Conservation (phyloP, 2,797 vertebrate genomes). For the Alcedo atthis region DNA sequence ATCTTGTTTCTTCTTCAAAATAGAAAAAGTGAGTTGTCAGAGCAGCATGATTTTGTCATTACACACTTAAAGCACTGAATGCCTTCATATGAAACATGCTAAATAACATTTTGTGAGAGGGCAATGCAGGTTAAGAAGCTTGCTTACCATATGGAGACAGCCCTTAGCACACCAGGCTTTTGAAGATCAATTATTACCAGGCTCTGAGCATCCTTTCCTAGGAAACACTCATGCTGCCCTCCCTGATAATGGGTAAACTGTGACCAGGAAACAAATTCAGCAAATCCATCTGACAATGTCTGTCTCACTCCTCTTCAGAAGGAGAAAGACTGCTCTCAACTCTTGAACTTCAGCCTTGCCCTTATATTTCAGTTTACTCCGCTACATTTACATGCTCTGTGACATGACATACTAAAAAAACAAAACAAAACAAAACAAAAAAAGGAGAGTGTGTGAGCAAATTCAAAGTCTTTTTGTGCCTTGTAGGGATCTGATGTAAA, state of each 20-base stretch:
- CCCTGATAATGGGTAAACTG: not conserved
- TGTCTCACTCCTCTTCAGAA: not conserved
- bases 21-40: rapidly evolving
- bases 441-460: rapidly evolving
- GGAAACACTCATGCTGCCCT: not conserved
- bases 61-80: not conserved
- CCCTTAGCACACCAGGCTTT: not conserved
- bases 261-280: not conserved
- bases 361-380: not conserved
- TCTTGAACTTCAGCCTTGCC: not conserved
- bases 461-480: not conserved
- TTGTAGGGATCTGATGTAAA: not conserved
- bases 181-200: not conserved
- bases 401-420: not conserved
- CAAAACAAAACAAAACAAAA: too few relatives aligned
- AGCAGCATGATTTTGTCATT: not conserved
- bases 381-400: too few relatives aligned
- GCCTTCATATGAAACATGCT: not conserved
- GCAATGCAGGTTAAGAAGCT: not conserved
- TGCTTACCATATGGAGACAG: not conserved
- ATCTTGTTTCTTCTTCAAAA: not conserved
- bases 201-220: not conserved
- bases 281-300: not conserved
- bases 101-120: not conserved
- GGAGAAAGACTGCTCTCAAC: not conserved